Percentiles rank a stretch among this genome's conserved stretches.
phyloP scores from a whole-genome alignment of 1,140 invertebrate species.

The Ctenoplectra terminalis region DNA sequence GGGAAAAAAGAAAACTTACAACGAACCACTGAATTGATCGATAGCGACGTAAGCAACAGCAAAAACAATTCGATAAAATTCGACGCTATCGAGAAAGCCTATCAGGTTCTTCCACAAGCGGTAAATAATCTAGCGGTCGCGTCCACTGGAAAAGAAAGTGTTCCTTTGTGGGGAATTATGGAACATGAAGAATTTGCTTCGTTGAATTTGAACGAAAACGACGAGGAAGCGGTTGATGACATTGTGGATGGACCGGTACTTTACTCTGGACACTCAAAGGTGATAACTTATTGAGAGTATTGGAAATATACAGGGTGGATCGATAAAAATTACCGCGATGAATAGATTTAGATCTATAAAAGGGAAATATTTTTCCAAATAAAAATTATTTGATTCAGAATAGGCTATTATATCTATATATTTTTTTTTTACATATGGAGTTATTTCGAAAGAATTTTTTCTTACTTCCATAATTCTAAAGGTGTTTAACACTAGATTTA shows the following conservation, averaged over 20 bases:
- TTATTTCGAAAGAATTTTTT: too few species aligned
- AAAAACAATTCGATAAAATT: slow-evolving; percentile 39
- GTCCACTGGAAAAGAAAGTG: slow-evolving; percentile 75
- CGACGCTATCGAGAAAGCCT: slow-evolving; percentile 77
- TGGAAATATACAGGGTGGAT: too few species aligned
- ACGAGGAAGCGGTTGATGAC: slow-evolving; percentile 51
- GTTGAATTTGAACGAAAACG: slow-evolving; percentile 40
- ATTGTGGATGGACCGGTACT: slow-evolving; percentile 66
- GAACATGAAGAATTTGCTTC: slow-evolving; percentile 77
- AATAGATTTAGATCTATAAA: too few species aligned
- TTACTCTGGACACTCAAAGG: slow-evolving; percentile 79
- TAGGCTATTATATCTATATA: too few species aligned
- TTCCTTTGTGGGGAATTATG: slow-evolving; percentile 81
- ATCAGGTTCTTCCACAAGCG: slow-evolving; percentile 80
- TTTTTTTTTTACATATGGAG: too few species aligned
- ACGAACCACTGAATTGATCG: background rate
- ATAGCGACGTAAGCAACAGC: background rate
- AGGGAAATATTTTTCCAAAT: too few species aligned
- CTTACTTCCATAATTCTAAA: too few species aligned
- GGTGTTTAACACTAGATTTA: too few species aligned
- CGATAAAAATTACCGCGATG: too few species aligned
- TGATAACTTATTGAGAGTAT: slow-evolving; percentile 26
- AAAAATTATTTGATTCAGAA: too few species aligned
- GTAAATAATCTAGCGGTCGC: slow-evolving; percentile 80
- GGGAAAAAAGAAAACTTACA: background rate